Percentiles rank a stretch among this genome's conserved stretches.
Evolutionary conservation across 53 echinoderm and acorn worm genomes (phyloP).

Genomic region (Paracentrotus lividus): DNA sequence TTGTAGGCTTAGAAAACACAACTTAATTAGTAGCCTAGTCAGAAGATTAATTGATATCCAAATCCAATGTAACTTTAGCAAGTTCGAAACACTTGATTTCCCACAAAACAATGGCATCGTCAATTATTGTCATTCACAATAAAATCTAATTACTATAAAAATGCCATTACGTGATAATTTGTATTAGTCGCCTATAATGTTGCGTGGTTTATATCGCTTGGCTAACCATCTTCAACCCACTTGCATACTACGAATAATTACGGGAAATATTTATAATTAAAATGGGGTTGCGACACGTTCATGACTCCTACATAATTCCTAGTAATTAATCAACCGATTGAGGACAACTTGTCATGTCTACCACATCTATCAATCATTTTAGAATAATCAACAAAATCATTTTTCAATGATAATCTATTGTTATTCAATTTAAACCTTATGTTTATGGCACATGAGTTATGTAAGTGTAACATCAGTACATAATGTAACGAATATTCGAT

Average conservation of each 20-base stretch:
- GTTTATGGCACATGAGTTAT: no score
- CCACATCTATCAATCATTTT: background rate
- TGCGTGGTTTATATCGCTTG: background rate
- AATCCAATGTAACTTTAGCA: background rate
- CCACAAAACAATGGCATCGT: background rate
- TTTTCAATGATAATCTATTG: no score
- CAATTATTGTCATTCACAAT: background rate
- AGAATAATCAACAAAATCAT: background rate
- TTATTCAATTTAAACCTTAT: no score
- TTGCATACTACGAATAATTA: background rate
- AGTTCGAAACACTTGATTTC: background rate
- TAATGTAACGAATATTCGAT: no score
- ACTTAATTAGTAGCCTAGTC: background rate
- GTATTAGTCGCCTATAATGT: no score
- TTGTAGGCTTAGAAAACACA: background rate
- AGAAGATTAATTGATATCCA: background rate
- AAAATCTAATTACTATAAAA: background rate
- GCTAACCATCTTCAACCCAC: conserved; percentile 10
- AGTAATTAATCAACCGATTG: conserved; percentile 29
- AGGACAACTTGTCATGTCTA: background rate
- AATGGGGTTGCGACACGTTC: conserved; percentile 3
- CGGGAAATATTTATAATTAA: background rate
- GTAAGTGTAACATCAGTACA: no score
- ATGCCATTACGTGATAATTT: no score
- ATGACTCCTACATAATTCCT: conserved; percentile 26